Evolutionary conservation across 2,888 invertebrate species (phyloP).

Genomic region (Bhutanitis thaidina): DNA sequence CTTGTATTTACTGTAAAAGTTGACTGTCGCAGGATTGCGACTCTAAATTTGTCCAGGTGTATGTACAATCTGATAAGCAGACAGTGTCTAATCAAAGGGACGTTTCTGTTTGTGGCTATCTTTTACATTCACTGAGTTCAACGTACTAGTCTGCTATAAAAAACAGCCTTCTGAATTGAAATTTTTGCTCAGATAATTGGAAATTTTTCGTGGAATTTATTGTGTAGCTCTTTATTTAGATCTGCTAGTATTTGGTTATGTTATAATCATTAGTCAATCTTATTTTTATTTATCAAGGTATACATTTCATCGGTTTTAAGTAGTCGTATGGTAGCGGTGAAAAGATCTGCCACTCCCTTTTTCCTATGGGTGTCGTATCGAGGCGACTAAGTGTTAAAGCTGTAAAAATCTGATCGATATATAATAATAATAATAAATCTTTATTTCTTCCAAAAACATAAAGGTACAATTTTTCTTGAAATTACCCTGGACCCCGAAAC

Average conservation of each 20-base stretch:
- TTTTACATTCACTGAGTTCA: conserved; percentile 30
- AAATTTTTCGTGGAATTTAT: conserved; percentile 27
- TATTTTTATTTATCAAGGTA: no score
- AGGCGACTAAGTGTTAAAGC: no score
- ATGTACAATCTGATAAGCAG: conserved; percentile 53
- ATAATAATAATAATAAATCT: no score
- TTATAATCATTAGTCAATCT: no score
- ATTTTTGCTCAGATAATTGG: conserved; percentile 29
- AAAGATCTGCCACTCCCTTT: no score
- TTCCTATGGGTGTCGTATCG: no score
- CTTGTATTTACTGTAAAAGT: conserved; percentile 57
- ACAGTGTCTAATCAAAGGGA: conserved; percentile 45
- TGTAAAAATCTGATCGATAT: no score
- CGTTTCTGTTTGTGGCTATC: conserved; percentile 40
- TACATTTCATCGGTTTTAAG: no score
- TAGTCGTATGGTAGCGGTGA: no score
- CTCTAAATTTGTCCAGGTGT: conserved; percentile 56
- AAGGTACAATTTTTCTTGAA: no score
- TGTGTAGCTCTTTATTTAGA: neutral
- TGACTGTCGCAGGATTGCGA: conserved; percentile 34
- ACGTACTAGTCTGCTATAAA: conserved; percentile 28
- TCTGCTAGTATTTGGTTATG: neutral
- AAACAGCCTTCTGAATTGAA: conserved; percentile 32
- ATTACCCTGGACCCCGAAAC: no score
- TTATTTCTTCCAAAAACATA: no score